phyloP scores from a whole-genome alignment of 2,113 vertebrate genomes.

The Ceyx margarethae region DNA sequence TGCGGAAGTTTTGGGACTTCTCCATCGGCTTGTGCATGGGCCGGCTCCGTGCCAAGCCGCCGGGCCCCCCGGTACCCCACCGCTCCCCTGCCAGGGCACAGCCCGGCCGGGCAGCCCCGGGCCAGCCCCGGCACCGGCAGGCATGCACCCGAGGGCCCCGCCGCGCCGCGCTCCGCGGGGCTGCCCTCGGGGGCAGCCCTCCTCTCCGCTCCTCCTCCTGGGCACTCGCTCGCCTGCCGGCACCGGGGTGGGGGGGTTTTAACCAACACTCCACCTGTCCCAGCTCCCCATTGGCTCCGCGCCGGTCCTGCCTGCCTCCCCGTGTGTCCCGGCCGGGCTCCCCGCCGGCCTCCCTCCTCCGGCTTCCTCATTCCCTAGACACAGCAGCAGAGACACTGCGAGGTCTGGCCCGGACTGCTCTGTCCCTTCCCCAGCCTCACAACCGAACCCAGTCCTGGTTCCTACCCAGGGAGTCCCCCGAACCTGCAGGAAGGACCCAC shows the following conservation, averaged over 20 bases:
- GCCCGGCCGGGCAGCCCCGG: conserved; percentile 20
- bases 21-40: conserved; percentile 80
- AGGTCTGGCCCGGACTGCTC: accelerated
- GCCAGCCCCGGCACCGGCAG: background rate
- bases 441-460: background rate
- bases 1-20: conserved; percentile 97
- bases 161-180: conserved; percentile 12
- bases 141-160: background rate
- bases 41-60: background rate
- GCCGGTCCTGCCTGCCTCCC: background rate
- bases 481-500: background rate
- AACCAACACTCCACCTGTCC: conserved; percentile 61
- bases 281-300: conserved; percentile 54
- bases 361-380: background rate
- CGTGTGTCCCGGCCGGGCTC: background rate
- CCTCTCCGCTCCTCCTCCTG: background rate
- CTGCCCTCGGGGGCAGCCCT: conserved; percentile 43
- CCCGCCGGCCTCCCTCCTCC: background rate
- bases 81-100: conserved; percentile 1
- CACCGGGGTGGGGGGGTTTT: background rate
- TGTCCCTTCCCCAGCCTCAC: background rate
- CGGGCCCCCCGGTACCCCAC: background rate
- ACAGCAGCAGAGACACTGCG: accelerated
- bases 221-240: background rate
- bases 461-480: background rate